Percentiles rank a stretch among this genome's conserved stretches.
Conservation (phyloP, 2,113 vertebrate species). For the Hippoglossus stenolepis region DNA sequence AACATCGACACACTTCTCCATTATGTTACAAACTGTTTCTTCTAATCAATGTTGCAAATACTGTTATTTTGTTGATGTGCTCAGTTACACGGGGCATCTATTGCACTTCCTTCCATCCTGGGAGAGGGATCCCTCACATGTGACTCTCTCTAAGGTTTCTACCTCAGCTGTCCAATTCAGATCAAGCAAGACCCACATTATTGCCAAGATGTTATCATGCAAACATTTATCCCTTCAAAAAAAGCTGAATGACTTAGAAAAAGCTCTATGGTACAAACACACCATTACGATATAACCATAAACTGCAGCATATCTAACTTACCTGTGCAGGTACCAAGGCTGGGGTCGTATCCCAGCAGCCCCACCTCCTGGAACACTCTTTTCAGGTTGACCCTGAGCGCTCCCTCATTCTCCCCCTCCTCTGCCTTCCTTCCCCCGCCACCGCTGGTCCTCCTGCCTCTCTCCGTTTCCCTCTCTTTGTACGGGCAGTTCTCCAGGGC, state of each 20-base stretch:
- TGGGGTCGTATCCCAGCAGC: conserved; percentile 89
- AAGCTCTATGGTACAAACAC: not conserved
- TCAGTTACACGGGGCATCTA: too few species aligned
- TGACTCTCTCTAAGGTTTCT: too few species aligned
- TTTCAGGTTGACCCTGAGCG: conserved; percentile 82
- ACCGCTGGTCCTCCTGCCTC: conserved; percentile 50
- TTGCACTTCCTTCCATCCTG: too few species aligned
- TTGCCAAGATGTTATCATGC: not conserved
- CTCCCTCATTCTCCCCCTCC: conserved; percentile 63
- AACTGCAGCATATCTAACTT: not conserved
- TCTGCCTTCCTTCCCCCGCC: conserved; percentile 59
- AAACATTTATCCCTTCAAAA: not conserved
- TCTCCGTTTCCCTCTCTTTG: conserved; percentile 71
- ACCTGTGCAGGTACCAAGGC: conserved; percentile 75
- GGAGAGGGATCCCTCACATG: too few species aligned
- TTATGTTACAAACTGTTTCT: too few species aligned
- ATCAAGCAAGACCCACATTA: not conserved
- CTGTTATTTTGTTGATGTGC: too few species aligned
- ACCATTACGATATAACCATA: not conserved
- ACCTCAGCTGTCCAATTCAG: not conserved
- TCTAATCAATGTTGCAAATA: too few species aligned
- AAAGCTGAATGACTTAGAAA: not conserved
- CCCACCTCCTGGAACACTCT: conserved; percentile 82
- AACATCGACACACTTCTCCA: too few species aligned
- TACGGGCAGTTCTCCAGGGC: conserved; percentile 72